Base-by-base conservation (phyloP, 2,888 invertebrate genomes). In the Drosophila emarginata region DNA sequence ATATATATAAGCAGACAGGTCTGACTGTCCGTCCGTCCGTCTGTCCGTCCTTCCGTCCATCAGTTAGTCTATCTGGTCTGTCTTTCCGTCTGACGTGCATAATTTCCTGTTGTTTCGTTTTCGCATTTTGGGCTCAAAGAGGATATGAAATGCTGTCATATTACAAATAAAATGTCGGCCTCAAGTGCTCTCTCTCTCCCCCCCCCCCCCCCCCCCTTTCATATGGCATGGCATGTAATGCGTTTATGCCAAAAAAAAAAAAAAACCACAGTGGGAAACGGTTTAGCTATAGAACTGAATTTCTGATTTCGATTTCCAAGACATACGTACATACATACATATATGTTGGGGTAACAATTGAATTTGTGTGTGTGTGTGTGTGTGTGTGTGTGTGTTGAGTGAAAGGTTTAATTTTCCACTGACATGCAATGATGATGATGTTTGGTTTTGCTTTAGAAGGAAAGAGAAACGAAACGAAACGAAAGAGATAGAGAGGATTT, bases 401-500 rank as follows among this genome's bases (percentile, higher is more conserved):
- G 84, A 83, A 83, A 83, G 84, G 85, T 84, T 80, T 84, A 84
- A 84, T 82, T 81, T 84, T 77, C 73, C 72, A 62, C 79, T 77
- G 79, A 76, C 81, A 83, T 77, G 77, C 80, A 70, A 80, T 67
- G 76, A 45, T 18, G 45, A 45, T 45, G 45, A 45, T 45, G 45
- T 45, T 45, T 45, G 18, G 18, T 45, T 45, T 45, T 45, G 2
- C 45, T 21, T 52, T 56, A 61, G 23, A 15, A 32, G 2, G 40
- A 7, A 39, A 40, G 18, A 2, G 40, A 45, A 28, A n/a, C n/a
- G n/a, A n/a, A n/a, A n/a, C n/a, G n/a, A n/a, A n/a, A n/a, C n/a
- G n/a, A 2, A 18, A 14, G 32, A n/a, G 54, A 28, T 5, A 6
- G 32, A 26, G 28, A 36, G 63, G 12, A 59, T 23, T 60, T 32